Evolutionary conservation across 1,140 invertebrate genomes (phyloP).

Genomic region (Littorina saxatilis): DNA sequence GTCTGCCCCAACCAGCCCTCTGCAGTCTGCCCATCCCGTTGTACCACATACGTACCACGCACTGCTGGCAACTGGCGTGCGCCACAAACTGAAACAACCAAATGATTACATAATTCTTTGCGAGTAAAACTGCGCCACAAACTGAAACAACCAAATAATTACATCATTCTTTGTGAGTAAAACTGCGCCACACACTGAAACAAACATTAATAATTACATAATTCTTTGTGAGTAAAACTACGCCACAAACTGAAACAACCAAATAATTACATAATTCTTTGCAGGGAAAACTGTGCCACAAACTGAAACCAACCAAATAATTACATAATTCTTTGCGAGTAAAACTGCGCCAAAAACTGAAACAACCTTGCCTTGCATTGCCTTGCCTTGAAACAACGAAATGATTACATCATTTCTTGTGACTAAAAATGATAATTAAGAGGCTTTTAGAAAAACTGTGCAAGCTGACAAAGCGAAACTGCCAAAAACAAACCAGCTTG

Average conservation of each 20-base stretch:
- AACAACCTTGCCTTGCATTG: conserved; percentile 50
- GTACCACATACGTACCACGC: conserved; percentile 76
- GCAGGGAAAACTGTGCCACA: conserved; percentile 66
- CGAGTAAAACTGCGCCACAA: conserved; percentile 69
- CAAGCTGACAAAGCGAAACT: too few relatives aligned
- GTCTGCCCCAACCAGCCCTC: conserved; percentile 49
- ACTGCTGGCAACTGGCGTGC: conserved; percentile 74
- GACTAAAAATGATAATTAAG: conserved; percentile 64
- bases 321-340: not conserved
- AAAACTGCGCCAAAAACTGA: conserved; percentile 75
- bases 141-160: conserved; percentile 66
- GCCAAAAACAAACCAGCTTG: too few relatives aligned
- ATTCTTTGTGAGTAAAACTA: conserved; percentile 52
- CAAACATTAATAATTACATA: conserved; percentile 29
- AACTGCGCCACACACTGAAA: conserved; percentile 75
- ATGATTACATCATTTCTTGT: too few relatives aligned
- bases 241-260: conserved; percentile 73
- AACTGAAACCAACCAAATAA: conserved; percentile 68
- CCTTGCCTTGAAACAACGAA: conserved; percentile 71
- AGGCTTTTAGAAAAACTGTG: too few relatives aligned
- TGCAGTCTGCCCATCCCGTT: conserved; percentile 60
- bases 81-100: conserved; percentile 73
- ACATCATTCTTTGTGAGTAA: not conserved
- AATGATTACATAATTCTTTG: not conserved
- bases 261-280: not conserved